Evolutionary conservation across 2,888 invertebrate genomes (phyloP), one percentile per base, ranked within the genome.

Genomic region (Lasioglossum oenotherae): DNA sequence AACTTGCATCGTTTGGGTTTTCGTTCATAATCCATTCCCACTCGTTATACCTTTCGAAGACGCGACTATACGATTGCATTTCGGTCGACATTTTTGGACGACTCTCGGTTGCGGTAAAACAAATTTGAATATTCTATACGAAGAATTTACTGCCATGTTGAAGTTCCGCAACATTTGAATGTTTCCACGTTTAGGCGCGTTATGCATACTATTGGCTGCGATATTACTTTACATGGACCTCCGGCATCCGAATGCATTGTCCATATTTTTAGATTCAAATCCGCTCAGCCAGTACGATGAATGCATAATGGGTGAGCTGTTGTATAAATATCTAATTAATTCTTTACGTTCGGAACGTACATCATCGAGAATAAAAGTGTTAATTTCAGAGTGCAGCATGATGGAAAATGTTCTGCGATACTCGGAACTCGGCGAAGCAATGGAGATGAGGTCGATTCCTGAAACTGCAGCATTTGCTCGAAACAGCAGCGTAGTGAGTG

Each of bases 51-150:
- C 96, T 0, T 96, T 96, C 89, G 96, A 96, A 87, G 92, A 95
- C 57, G 95, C 88, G 0, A 88, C 90, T 0, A 93, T 97, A 27
- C 91, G 82, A 27, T 96, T 96, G 19, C 91, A 93, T 49, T 96
- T 94, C 92, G 96, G 96, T 4, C 90, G 94, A 69, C 95, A 96
- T 87, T 97, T 95, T 92, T 96, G 96, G 95, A 89, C 96, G 64
- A 96, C 96, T 23, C 92, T 96, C 4, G 78, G 93, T 49, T 95
- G 95, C 86, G 96, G 96, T 96, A 73, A 31, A 46, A 69, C 35
- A 31, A 76, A 41, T 38, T 69, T 35, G 69, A 69, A 38, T 69
- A 38, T 38, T 10, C 12, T 19, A 12, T 35, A 12, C 0, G 4
- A 69, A 69, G 38, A 0, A 38, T 38, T 1, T 69, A 38, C 2